A percentile compares a stretch with the other conserved stretches of the same genome.
phyloP scores from a whole-genome alignment of 2,797 vertebrate genomes.

The Sparus aurata region DNA sequence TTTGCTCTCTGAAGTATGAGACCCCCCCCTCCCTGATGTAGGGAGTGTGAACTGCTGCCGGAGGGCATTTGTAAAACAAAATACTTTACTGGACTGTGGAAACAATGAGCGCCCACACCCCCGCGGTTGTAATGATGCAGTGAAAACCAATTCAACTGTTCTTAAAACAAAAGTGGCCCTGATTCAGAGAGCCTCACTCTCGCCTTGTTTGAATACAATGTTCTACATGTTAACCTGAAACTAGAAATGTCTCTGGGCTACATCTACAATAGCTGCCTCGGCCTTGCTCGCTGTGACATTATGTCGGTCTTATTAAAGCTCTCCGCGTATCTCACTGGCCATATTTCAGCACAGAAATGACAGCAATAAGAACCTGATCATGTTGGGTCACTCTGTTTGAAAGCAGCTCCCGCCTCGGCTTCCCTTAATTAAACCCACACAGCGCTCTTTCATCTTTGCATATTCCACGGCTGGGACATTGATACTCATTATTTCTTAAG shows the following conservation, averaged over 20 bases:
- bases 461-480: slow-evolving; percentile 98
- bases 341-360: slow-evolving; percentile 92
- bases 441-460: slow-evolving; percentile 95
- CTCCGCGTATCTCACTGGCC: slow-evolving; percentile 78
- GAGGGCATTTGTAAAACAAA: slow-evolving; percentile 83
- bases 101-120: slow-evolving; percentile 72
- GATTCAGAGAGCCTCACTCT: slow-evolving; percentile 37
- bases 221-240: slow-evolving; percentile 47
- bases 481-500: slow-evolving; percentile 99
- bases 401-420: slow-evolving; percentile 90
- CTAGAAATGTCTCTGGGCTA: slow-evolving; percentile 42
- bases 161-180: slow-evolving; percentile 54
- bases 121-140: slow-evolving; percentile 74
- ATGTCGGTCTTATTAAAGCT: slow-evolving; percentile 82
- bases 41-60: slow-evolving; percentile 67
- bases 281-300: slow-evolving; percentile 71
- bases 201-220: slow-evolving; percentile 25
- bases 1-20: slow-evolving; percentile 77
- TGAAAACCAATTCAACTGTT: slow-evolving; percentile 69
- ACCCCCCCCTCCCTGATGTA: slow-evolving; percentile 49
- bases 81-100: slow-evolving; percentile 76
- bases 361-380: slow-evolving; percentile 98
- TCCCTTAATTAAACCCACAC: slow-evolving; percentile 98
- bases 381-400: slow-evolving; percentile 95
- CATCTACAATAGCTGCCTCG: slow-evolving; percentile 48